These are phyloP conservation scores for Trypoxylus dichotomus DNA, from an alignment of 1,140 invertebrate species.

Conservation along the genomic window DNA sequence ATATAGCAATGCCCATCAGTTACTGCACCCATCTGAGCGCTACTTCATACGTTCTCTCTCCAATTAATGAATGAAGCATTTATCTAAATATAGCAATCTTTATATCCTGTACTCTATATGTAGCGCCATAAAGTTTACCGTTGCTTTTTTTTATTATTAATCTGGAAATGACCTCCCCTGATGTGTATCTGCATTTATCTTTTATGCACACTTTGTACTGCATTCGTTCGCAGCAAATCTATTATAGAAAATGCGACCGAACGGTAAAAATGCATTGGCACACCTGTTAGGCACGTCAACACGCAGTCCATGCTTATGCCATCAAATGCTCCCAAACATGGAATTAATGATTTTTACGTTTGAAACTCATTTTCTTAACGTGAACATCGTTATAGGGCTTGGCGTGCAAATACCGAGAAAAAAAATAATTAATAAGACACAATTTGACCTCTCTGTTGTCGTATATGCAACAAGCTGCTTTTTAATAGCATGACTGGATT, in stretches of 20 bases:
- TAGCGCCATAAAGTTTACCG: not conserved
- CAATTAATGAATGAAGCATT: not conserved
- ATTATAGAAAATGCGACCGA: not conserved
- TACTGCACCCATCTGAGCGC: not conserved
- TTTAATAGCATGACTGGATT: not conserved
- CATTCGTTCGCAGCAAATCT: not conserved
- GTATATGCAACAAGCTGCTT: not conserved
- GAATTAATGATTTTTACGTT: conserved; percentile 13
- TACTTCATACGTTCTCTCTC: not conserved
- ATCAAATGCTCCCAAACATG: not conserved
- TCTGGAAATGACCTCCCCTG: not conserved
- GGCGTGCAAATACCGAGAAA: not conserved
- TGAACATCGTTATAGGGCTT: not conserved
- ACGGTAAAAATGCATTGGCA: conserved; percentile 13
- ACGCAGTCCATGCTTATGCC: not conserved
- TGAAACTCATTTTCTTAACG: not conserved
- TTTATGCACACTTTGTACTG: not conserved
- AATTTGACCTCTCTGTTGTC: not conserved
- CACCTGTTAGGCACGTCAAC: conserved; percentile 18
- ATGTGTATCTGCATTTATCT: not conserved
- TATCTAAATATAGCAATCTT: not conserved
- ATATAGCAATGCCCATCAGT: not conserved
- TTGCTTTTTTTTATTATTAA: not conserved
- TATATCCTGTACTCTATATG: not conserved
- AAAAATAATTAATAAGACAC: not conserved